Evolutionary conservation across 2,113 vertebrate genomes (phyloP), one percentile per base, ranked within the genome.

Genomic region (Speoplatyrhinus poulsoni): DNA sequence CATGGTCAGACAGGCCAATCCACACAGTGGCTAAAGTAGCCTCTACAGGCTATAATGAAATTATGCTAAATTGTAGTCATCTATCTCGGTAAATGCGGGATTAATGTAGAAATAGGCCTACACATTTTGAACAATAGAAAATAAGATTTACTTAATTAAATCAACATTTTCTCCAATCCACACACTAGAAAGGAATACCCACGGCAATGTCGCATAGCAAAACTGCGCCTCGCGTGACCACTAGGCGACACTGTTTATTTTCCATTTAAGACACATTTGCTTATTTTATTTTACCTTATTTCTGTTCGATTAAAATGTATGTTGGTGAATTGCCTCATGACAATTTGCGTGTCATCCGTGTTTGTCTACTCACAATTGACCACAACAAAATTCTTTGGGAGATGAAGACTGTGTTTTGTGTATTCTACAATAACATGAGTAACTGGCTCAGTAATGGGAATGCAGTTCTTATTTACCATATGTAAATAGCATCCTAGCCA

Each of bases 131-230:
- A 26, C 0, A 26, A 26, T 26, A 26, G 26, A 26, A 26, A 26
- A 26, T 26, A 26, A 26, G 26, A 3, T 26, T 26, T 26, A 26
- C 26, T 26, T 26, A 26, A 26, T 26, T 26, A 26, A 3, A 26
- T 26, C 13, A 13, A 50, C 12, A 12, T 12, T 50, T 50, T 50
- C 13, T 50, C 13, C 49, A 50, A 3, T 50, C 13, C 10, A 50
- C 49, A 50, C 3, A 50, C 10, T 50, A 13, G 3, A 11, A 4
- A 50, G 49, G 49, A 3, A 4, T 12, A 50, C 13, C 7, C 36
- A 41, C 36, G 90, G 75, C 84, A 87, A 74, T 90, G 10, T 89
- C 87, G 0, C 85, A 88, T 74, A 74, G 87, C 16, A 92, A 67
- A 84, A 85, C 63, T 70, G 86, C 90, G 50, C 89, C 87, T 16